These are phyloP conservation scores for Uria lomvia DNA, from an alignment of 2,113 vertebrate genomes.

Conservation along the genomic window DNA sequence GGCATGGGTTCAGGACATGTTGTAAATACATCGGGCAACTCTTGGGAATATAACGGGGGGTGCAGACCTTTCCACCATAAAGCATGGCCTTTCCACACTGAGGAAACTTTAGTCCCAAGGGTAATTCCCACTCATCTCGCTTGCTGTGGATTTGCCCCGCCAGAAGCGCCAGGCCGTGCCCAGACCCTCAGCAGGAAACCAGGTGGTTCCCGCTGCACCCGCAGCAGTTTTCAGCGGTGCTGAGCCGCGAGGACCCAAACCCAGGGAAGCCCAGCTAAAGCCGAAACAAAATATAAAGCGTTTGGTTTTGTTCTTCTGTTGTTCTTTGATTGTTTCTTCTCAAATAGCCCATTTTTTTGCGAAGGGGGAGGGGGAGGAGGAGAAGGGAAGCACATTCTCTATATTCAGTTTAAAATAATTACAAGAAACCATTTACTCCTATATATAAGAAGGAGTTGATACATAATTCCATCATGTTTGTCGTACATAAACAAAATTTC, in stretches of 20 bases:
- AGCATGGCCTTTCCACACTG: neutral
- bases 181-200: neutral
- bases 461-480: neutral
- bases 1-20: no score
- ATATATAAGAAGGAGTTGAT: neutral
- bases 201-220: rapidly evolving
- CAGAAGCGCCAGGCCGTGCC: neutral
- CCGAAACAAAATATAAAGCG: neutral
- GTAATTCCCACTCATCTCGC: neutral
- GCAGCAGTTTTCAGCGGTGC: neutral
- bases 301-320: neutral
- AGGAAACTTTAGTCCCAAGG: neutral
- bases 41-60: neutral
- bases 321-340: neutral
- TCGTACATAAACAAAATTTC: neutral
- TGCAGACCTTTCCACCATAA: neutral
- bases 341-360: neutral
- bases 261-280: neutral
- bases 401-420: neutral
- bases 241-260: neutral
- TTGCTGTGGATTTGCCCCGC: neutral
- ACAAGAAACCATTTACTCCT: neutral
- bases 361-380: rapidly evolving
- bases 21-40: neutral
- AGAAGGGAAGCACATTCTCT: neutral